Evolutionary conservation across 2,797 vertebrate species (phyloP), one percentile per base, ranked within the genome.

Genomic region (Pteronotus mesoamericanus): DNA sequence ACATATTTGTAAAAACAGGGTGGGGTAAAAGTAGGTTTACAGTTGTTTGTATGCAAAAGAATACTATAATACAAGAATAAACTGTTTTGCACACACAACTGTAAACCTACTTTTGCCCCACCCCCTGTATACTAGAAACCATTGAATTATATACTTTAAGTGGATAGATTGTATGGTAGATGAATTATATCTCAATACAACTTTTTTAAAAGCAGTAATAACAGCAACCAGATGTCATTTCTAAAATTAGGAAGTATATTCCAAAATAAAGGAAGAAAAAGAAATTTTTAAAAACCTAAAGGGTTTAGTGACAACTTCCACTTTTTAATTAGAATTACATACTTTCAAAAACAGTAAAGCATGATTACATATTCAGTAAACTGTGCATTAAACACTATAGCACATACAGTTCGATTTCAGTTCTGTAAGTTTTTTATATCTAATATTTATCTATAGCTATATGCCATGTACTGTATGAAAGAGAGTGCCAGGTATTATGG

Each of bases 321-420:
- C 42, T 91, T 95, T 72, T 87, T 92, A 75, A 80, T 92, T 90
- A 75, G 39, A 84, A 77, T 29, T 66, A 44, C 26, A 51, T 68
- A 69, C 42, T 83, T 82, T 24, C 7, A 6, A 86, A 94, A 89
- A 57, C 15, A 79, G 29, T 80, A 32, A 85, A 69, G 44, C 19
- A 61, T 55, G 9, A 69, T 64, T 51, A 82, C 51, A 87, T 37
- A 19, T 59, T 89, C 16, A 61, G 24, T 51, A 79, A 86, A 72
- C 9, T 51, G 26, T 29, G 26, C 15, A 48, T 72, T 66, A 16
- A 72, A 75, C 39, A 48, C 14, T 66, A 22, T 5, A 79, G 48
- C 66, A 51, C 79, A 51, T 61, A 59, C 14, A 68, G 10, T 39
- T 39, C 34, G 16, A 82, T 42, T 82, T n/a, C 34, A 64, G 26